phyloP scores from a whole-genome alignment of 2,888 invertebrate genomes.

The Morpho helenor region DNA sequence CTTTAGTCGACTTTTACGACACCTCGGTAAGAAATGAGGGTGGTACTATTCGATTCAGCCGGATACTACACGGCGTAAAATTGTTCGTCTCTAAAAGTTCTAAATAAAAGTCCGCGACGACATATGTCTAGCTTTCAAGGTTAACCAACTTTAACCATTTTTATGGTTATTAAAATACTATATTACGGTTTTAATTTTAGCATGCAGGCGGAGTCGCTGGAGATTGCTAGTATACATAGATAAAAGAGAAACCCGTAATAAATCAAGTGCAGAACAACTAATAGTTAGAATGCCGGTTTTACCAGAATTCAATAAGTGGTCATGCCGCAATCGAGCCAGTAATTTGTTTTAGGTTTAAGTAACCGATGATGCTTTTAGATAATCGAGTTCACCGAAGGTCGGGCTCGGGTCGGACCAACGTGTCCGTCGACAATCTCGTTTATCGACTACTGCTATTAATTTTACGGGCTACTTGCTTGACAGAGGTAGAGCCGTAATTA shows the following conservation, averaged over 20 bases:
- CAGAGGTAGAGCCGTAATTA: neutral
- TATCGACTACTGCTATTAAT: constrained; percentile 4
- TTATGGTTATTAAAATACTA: too few relatives aligned
- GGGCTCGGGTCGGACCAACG: neutral
- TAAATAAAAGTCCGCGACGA: too few relatives aligned
- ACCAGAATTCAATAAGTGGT: constrained; percentile 4
- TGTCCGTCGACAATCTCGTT: neutral
- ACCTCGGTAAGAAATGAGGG: too few relatives aligned
- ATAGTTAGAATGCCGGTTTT: neutral
- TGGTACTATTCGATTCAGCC: too few relatives aligned
- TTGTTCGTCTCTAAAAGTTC: too few relatives aligned
- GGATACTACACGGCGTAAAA: too few relatives aligned
- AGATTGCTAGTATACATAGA: too few relatives aligned
- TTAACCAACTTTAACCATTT: too few relatives aligned
- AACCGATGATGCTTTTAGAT: constrained; percentile 8
- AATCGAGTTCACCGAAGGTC: constrained; percentile 12
- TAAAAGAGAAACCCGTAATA: neutral
- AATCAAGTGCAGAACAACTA: neutral
- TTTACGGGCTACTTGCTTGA: constrained; percentile 4
- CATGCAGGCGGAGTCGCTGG: too few relatives aligned
- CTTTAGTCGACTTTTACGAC: too few relatives aligned
- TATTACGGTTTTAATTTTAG: too few relatives aligned
- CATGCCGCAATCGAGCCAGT: constrained; percentile 4
- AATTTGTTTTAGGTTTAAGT: constrained; percentile 14
- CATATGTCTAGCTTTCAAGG: too few relatives aligned